These are phyloP conservation scores for Porites evermanni DNA, from an alignment of 92 coral and sea anemone genomes.

Conservation along the genomic window DNA sequence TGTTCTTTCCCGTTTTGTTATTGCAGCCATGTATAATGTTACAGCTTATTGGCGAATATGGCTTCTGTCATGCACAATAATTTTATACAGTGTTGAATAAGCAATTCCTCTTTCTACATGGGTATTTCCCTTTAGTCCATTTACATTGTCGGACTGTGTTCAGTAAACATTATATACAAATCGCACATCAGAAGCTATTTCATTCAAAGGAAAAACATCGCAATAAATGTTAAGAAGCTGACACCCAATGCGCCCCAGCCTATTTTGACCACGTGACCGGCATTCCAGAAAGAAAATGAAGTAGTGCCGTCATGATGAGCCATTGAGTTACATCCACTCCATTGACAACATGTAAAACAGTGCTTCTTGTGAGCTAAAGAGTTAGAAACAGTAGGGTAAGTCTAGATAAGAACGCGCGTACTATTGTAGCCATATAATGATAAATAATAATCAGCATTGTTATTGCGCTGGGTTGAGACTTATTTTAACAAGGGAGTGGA, in stretches of 20 bases:
- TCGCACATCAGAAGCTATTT: background rate
- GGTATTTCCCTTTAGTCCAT: constrained; percentile 4
- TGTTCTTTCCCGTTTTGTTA: no score
- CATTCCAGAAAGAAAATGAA: constrained; percentile 45
- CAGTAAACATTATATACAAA: constrained; percentile 30
- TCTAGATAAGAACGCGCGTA: no score
- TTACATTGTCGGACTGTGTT: constrained; percentile 15
- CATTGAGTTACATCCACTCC: constrained; percentile 92
- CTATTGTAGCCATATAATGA: no score
- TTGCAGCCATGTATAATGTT: no score
- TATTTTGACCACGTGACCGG: constrained; percentile 31
- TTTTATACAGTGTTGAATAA: no score
- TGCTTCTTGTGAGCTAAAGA: constrained; percentile 78
- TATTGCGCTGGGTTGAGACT: no score
- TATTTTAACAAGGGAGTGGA: no score
- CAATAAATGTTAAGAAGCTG: constrained; percentile 31
- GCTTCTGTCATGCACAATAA: no score
- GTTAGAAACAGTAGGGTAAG: background rate
- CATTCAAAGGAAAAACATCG: constrained; percentile 33
- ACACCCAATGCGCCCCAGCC: constrained; percentile 51
- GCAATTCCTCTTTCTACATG: no score
- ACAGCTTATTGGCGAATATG: no score
- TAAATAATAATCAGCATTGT: no score
- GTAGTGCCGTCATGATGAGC: constrained; percentile 74
- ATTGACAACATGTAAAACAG: constrained; percentile 97